Base-by-base conservation (phyloP, 2,113 vertebrate genomes). In the Cyprinodon tularosa region DNA sequence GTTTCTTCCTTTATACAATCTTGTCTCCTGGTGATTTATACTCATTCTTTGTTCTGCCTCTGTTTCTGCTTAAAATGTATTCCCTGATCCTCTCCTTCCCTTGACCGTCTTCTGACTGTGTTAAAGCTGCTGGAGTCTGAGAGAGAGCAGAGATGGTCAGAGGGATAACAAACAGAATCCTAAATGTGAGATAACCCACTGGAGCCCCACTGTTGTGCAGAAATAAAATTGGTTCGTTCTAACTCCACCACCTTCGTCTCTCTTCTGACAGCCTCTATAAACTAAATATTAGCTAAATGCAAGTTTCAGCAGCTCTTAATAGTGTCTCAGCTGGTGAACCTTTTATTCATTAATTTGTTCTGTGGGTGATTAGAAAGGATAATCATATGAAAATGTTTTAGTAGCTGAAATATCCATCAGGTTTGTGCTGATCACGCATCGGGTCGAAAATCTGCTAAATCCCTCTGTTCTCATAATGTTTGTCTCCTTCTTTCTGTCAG, bases 91-190 rank as follows among this genome's bases (percentile, higher is more conserved):
- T 44, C 61, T 62, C 42, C 59, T 72, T 78, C 13, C 29, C 2
- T 68, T 66, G 17, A 0, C 59, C 42, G 73, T 65, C 47, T 42
- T 70, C 62, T 64, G 81, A 77, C 66, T 72, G n/a, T 84, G 82
- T 87, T 85, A 88, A 87, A 90, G 83, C 89, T 83, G 82, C 74
- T 68, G 62, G 48, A 79, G 84, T 71, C 62, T 77, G 62, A 76
- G 63, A 59, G 53, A 80, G 74, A 75, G 66, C 61, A 59, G 39
- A 83, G 45, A 61, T 57, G 65, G 39, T 45, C 61, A 57, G 64
- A 87, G 70, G 68, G 84, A 84, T 80, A 90, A 83, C 84, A 90
- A 91, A 89, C 84, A 85, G 87, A 93, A 88, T 90, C 66, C 80
- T 77, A 77, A 87, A 88, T 81, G 71, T 12, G 29, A 79, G 76